Base-by-base conservation (phyloP, 2,113 vertebrate genomes). In the Lamprologus tigripictilis region DNA sequence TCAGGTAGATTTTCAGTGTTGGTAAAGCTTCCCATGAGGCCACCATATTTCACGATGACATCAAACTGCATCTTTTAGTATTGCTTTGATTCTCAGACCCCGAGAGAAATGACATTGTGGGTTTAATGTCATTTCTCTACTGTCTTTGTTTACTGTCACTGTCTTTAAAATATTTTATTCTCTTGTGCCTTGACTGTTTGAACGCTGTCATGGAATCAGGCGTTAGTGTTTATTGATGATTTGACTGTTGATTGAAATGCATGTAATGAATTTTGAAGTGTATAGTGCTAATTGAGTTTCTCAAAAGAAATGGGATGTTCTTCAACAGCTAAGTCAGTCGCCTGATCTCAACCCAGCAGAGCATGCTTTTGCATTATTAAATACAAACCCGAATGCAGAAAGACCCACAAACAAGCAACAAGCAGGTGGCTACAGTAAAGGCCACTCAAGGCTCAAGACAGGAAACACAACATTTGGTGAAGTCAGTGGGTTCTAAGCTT, bases 321-420 rank as follows among this genome's bases (percentile, higher is more conserved):
- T 37, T 66, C 19, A 37, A 37, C 4, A 0, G 33, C 33, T 1
- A 66, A 66, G n/a, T 37, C 61, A 66, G 33, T 37, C 19, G 0
- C 61, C 7, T 66, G 33, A 66, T 66, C 6, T 66, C 19, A 37
- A 1, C 61, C 10, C 33, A 66, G 0, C 61, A 37, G 61, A 37
- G 61, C 61, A 37, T 66, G 19, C 33, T 37, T 66, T 37, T 66
- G 33, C 61, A 37, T 66, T 66, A 66, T 35, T 66, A 66, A 66
- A 2, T 66, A 66, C 61, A 37, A 66, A 66, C 0, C 17, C 6
- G 0, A 35, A 66, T 35, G 31, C 17, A 66, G 31, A n/a, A 66
- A 66, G 17, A 63, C 31, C 31, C 31, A 63, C 58, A 63, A 35
- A 35, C 58, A 63, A 7, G 31, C 58, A 63, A n/a, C 31, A 35